These are phyloP conservation scores for Apodemia zela DNA, from an alignment of 2,888 invertebrate genomes.

Conservation along the genomic window DNA sequence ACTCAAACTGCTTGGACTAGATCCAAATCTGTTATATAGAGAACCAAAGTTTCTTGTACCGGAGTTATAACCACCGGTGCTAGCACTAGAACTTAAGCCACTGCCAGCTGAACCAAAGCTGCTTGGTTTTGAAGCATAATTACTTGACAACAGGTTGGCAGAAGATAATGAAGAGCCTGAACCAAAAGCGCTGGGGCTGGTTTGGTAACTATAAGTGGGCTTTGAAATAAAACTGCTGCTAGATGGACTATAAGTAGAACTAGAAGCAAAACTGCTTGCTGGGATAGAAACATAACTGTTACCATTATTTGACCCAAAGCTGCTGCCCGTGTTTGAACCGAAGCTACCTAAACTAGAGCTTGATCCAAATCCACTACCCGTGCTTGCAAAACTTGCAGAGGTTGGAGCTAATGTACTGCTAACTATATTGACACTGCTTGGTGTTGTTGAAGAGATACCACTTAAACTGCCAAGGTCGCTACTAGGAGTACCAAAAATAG, in stretches of 20 bases:
- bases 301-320: conserved; percentile 22
- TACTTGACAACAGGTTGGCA: background rate
- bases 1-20: conserved; percentile 4
- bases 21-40: conserved; percentile 6
- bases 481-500: background rate
- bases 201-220: background rate
- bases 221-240: background rate
- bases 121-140: conserved; percentile 16
- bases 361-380: background rate
- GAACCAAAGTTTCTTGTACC: conserved; percentile 13
- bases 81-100: conserved; percentile 14
- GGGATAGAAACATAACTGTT: conserved; percentile 9
- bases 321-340: conserved; percentile 14
- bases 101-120: conserved; percentile 16
- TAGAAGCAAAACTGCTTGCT: conserved; percentile 1
- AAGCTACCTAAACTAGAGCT: conserved; percentile 17
- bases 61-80: conserved; percentile 6
- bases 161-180: background rate
- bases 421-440: conserved; percentile 22
- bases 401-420: conserved; percentile 21
- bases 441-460: conserved; percentile 30
- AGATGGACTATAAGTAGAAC: background rate
- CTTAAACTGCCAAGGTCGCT: background rate
- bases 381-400: conserved; percentile 1
- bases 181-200: background rate